These are phyloP conservation scores for Lasioglossum oenotherae DNA, from an alignment of 2,888 invertebrate species.

Conservation along the genomic window DNA sequence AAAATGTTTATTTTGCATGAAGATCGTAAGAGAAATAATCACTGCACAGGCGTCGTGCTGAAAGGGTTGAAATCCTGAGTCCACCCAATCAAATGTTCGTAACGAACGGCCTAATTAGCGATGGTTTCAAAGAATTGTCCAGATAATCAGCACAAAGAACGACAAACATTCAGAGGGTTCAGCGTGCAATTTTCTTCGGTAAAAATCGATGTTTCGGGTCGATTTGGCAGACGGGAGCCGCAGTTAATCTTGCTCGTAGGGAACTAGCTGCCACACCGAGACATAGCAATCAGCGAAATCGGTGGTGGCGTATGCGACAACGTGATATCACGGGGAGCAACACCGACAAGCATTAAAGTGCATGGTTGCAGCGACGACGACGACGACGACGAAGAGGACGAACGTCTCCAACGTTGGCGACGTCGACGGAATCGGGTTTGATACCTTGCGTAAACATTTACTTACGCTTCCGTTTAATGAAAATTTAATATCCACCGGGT, in stretches of 20 bases:
- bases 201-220: not conserved
- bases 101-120: not conserved
- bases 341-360: not conserved
- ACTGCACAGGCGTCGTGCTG: too few relatives aligned
- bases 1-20: too few relatives aligned
- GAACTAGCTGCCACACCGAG: not conserved
- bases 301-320: slow-evolving; percentile 4
- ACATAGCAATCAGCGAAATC: slow-evolving; percentile 13
- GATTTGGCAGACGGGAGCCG: not conserved
- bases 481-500: slow-evolving; percentile 60
- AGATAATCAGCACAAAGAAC: too few relatives aligned
- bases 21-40: too few relatives aligned
- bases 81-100: not conserved
- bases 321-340: not conserved
- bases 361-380: not conserved
- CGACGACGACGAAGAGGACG: not conserved
- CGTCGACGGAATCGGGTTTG: slow-evolving; percentile 31
- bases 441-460: slow-evolving; percentile 58
- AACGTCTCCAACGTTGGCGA: not conserved
- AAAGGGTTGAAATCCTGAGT: not conserved
- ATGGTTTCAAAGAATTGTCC: too few relatives aligned
- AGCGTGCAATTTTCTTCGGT: not conserved
- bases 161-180: not conserved
- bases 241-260: not conserved
- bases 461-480: slow-evolving; percentile 40